These are phyloP conservation scores for Sigmodon hispidus DNA, from an alignment of 2,113 vertebrate species.

Conservation along the genomic window DNA sequence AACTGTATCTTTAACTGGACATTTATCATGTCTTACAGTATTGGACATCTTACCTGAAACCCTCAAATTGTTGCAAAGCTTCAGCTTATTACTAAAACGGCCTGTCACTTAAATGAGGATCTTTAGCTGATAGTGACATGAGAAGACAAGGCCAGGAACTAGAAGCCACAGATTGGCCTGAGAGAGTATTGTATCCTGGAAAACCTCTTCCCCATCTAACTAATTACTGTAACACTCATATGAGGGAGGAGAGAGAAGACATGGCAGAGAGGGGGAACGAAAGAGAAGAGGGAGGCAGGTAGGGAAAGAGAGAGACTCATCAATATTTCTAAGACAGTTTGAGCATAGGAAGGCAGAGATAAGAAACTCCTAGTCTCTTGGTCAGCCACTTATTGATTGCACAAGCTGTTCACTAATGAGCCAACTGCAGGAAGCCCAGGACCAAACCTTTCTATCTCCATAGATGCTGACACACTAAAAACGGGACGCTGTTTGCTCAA, in stretches of 20 bases:
- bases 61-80: conserved; percentile 6
- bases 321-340: conserved; percentile 76
- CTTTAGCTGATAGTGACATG: conserved; percentile 9
- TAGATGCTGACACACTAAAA: conserved; percentile 81
- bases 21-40: conserved; percentile 55
- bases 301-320: conserved; percentile 69
- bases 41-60: conserved; percentile 25
- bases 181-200: conserved; percentile 34
- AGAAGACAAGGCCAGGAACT: not conserved
- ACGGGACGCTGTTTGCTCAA: conserved; percentile 58
- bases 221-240: conserved; percentile 43
- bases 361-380: conserved; percentile 76
- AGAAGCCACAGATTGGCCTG: conserved; percentile 13
- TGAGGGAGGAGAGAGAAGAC: not conserved
- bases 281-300: not conserved
- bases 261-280: not conserved
- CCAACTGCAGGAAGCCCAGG: conserved; percentile 75
- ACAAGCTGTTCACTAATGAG: conserved; percentile 84
- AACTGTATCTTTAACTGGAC: conserved; percentile 38
- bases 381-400: conserved; percentile 81
- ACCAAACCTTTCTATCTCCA: conserved; percentile 73
- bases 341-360: conserved; percentile 75
- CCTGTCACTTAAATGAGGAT: conserved; percentile 49
- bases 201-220: not conserved
- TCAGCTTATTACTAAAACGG: conserved; percentile 47